These are phyloP conservation scores for Carcina quercana DNA, from an alignment of 2,888 invertebrate genomes.

Conservation along the genomic window DNA sequence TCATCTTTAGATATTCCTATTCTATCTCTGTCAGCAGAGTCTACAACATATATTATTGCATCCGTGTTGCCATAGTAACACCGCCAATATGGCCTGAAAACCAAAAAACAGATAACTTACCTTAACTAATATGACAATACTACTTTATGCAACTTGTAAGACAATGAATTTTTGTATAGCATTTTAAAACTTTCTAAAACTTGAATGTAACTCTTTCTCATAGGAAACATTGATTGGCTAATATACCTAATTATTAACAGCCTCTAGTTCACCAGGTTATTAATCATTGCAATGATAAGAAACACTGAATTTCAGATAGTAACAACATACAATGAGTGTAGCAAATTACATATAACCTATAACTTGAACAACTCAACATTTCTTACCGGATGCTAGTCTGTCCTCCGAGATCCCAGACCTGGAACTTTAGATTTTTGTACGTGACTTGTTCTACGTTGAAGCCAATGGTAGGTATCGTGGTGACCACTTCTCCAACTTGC, in stretches of 20 bases:
- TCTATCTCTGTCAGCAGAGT: slow-evolving; percentile 98
- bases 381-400: slow-evolving; percentile 97
- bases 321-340: slow-evolving; percentile 11
- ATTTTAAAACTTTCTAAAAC: background rate
- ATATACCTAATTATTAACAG: too few relatives aligned
- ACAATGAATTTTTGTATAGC: background rate
- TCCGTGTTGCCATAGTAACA: slow-evolving; percentile 99
- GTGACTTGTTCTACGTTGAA: slow-evolving; percentile 99
- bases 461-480: slow-evolving; percentile 98
- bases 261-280: too few relatives aligned
- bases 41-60: slow-evolving; percentile 99
- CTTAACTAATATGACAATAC: background rate
- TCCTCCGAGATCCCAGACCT: slow-evolving; percentile 99
- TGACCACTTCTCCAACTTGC: slow-evolving; percentile 99
- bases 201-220: background rate
- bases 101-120: slow-evolving; percentile 10
- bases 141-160: background rate
- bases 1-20: slow-evolving; percentile 99
- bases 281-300: slow-evolving; percentile 3
- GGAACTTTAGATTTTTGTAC: slow-evolving; percentile 99
- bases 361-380: slow-evolving; percentile 4
- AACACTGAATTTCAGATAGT: background rate
- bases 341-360: slow-evolving; percentile 25
- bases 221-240: background rate
- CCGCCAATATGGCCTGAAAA: slow-evolving; percentile 98